Conservation (phyloP, 2,888 invertebrate genomes). For the Drosophila picticornis region DNA sequence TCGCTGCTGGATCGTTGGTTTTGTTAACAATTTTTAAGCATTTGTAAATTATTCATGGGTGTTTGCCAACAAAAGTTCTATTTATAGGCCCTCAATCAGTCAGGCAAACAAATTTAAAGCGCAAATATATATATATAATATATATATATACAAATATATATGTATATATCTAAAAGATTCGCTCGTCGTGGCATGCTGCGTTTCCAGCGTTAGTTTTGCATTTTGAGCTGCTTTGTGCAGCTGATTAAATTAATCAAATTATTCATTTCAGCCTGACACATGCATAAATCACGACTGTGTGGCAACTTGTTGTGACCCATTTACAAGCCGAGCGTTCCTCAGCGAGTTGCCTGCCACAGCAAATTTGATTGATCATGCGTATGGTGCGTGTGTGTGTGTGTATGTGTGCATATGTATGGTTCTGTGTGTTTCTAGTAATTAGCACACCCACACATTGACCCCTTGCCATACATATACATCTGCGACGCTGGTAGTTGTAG, state of each 20-base stretch:
- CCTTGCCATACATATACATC: constrained; percentile 35
- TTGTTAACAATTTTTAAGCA: constrained; percentile 65
- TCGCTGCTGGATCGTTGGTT: constrained; percentile 26
- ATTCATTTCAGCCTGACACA: constrained; percentile 53
- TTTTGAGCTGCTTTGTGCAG: constrained; percentile 9
- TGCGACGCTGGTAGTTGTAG: constrained; percentile 41
- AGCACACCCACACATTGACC: constrained; percentile 56
- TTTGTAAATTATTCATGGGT: constrained; percentile 74
- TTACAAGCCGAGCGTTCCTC: constrained; percentile 15
- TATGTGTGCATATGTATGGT: constrained; percentile 3
- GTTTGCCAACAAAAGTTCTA: constrained; percentile 9
- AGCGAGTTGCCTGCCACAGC: constrained; percentile 24
- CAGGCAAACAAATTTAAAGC: constrained; percentile 22
- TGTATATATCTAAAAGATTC: not conserved
- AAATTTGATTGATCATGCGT: constrained; percentile 57
- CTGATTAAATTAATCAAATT: constrained; percentile 57
- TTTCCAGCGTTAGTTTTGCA: constrained; percentile 21
- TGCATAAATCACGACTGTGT: constrained; percentile 57
- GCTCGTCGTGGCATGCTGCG: not conserved
- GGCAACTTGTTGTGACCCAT: constrained; percentile 44
- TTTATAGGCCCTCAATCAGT: constrained; percentile 16
- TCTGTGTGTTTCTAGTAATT: constrained; percentile 51
- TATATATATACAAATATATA: not conserved
- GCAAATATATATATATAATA: not conserved
- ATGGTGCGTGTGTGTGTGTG: not conserved